These are phyloP conservation scores for Cataglyphis albicans DNA, from an alignment of 2,888 invertebrate genomes.

Conservation along the genomic window DNA sequence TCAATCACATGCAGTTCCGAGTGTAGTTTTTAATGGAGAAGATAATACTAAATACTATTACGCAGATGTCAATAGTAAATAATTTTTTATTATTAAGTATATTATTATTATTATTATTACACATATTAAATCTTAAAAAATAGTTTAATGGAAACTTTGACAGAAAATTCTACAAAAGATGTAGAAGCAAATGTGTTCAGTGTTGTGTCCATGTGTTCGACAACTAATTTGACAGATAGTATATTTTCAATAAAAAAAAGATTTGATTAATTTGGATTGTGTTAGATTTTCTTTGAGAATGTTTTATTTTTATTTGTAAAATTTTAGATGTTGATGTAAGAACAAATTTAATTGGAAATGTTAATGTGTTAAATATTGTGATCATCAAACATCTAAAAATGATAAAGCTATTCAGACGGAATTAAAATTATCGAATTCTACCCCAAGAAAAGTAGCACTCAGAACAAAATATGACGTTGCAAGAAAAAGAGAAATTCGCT, in stretches of 20 bases:
- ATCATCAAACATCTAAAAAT: neutral
- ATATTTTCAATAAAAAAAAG: neutral
- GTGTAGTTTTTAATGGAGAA: neutral
- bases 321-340: neutral
- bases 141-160: neutral
- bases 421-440: slow-evolving; percentile 19
- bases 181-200: neutral
- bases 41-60: neutral
- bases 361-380: neutral
- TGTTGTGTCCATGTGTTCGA: neutral
- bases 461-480: slow-evolving; percentile 25
- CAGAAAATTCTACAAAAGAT: neutral
- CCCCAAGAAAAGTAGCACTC: neutral
- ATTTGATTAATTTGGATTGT: neutral
- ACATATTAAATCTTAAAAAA: neutral
- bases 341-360: neutral
- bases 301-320: slow-evolving; percentile 8
- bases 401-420: slow-evolving; percentile 11
- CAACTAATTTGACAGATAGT: neutral
- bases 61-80: neutral
- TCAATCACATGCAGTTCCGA: slow-evolving; percentile 22
- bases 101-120: neutral
- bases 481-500: slow-evolving; percentile 23
- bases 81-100: neutral
- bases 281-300: neutral